Conservation (phyloP, 2,888 invertebrate genomes). For the Microctonus hyperodae region DNA sequence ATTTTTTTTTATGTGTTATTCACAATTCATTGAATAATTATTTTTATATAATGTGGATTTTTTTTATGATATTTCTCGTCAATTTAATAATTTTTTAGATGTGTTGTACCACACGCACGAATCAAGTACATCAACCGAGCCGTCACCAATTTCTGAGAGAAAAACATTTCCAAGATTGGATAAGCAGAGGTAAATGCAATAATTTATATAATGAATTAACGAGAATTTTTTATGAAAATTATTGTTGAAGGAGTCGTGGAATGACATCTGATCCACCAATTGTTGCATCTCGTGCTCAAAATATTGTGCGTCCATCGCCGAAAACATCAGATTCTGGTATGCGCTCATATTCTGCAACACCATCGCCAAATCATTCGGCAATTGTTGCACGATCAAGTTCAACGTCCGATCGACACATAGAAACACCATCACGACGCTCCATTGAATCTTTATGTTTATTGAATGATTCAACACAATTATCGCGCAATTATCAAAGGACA, state of each 20-base stretch:
- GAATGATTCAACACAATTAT: constrained; percentile 42
- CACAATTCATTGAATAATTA: not conserved
- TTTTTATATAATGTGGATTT: not conserved
- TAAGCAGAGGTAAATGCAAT: constrained; percentile 23
- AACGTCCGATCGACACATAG: constrained; percentile 42
- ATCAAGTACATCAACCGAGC: constrained; percentile 65
- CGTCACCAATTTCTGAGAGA: constrained; percentile 65
- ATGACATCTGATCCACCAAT: constrained; percentile 55
- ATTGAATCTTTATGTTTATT: constrained; percentile 55
- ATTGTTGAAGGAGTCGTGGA: constrained; percentile 53
- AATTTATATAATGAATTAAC: not conserved
- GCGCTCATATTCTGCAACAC: constrained; percentile 55
- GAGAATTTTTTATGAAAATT: constrained; percentile 20
- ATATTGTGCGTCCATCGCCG: constrained; percentile 50
- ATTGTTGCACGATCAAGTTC: constrained; percentile 47
- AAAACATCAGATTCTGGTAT: constrained; percentile 55
- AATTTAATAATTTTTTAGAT: constrained; percentile 50
- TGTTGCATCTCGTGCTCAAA: constrained; percentile 47
- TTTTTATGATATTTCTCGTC: constrained; percentile 14
- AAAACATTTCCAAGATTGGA: constrained; percentile 62
- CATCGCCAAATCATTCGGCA: constrained; percentile 51
- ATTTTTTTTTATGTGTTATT: constrained; percentile 40
- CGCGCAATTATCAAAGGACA: constrained; percentile 40
- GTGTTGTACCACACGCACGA: constrained; percentile 64
- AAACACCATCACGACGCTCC: constrained; percentile 50